Conservation (phyloP, 2,113 vertebrate genomes). For the Clarias macrocephalus region DNA sequence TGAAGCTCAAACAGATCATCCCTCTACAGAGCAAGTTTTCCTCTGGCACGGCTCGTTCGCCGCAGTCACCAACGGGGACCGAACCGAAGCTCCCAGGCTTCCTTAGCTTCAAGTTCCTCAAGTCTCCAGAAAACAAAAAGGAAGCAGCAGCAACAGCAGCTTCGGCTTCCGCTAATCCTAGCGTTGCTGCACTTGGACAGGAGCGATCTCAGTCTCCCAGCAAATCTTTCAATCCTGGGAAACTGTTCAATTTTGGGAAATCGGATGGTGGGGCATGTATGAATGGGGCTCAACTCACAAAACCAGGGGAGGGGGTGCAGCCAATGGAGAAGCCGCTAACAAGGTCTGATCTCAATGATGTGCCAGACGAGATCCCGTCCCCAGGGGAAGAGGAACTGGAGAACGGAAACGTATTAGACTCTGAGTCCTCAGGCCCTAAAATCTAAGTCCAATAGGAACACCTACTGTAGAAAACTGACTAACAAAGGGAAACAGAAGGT, state of each 20-base stretch:
- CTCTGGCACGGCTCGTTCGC: conserved; percentile 77
- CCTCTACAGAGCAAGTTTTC: conserved; percentile 91
- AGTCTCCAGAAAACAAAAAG: conserved; percentile 87
- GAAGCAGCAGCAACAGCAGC: conserved; percentile 61
- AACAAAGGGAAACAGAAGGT: conserved; percentile 40
- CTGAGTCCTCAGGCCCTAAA: conserved; percentile 66
- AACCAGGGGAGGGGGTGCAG: conserved; percentile 61
- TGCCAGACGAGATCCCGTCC: conserved; percentile 75
- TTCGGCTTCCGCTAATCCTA: conserved; percentile 21
- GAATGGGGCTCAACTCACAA: conserved; percentile 74
- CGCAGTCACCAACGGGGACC: conserved; percentile 83
- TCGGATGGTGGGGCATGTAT: conserved; percentile 77
- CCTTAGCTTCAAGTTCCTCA: conserved; percentile 95
- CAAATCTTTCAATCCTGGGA: conserved; percentile 91
- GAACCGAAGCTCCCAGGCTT: conserved; percentile 92
- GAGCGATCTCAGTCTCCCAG: conserved; percentile 92
- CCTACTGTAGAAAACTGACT: conserved; percentile 35
- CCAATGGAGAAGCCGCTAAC: conserved; percentile 64
- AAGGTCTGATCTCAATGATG: conserved; percentile 78
- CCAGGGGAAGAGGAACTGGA: conserved; percentile 68
- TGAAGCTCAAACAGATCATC: conserved; percentile 97
- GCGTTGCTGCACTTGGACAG: conserved; percentile 61
- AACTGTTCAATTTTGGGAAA: conserved; percentile 92
- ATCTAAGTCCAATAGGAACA: conserved; percentile 55
- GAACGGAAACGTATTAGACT: conserved; percentile 68